Evolutionary conservation across 2,797 vertebrate species (phyloP).

Genomic region (Hydrolagus colliei): DNA sequence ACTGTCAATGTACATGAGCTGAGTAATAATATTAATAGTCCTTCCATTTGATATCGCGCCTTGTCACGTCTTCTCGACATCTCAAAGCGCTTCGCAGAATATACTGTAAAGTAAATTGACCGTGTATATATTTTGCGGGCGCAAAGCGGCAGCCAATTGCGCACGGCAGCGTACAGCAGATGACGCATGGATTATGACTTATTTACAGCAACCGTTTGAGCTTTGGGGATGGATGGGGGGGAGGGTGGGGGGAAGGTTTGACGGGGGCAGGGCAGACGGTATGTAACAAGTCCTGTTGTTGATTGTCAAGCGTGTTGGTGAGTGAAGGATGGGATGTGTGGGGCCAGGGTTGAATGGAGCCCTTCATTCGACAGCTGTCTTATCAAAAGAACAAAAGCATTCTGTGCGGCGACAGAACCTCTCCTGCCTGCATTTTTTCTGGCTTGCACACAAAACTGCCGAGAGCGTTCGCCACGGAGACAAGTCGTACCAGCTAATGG

Average conservation of each 20-base stretch:
- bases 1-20: no score
- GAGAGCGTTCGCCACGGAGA: background rate
- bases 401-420: background rate
- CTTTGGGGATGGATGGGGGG: background rate
- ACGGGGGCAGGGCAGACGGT: background rate
- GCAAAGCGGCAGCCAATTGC: background rate
- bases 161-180: background rate
- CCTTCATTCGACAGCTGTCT: background rate
- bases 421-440: background rate
- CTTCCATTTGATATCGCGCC: no score
- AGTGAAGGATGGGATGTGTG: background rate
- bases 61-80: no score
- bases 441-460: background rate
- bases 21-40: no score
- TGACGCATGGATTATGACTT: background rate
- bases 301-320: background rate
- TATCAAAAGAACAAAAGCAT: conserved; percentile 19
- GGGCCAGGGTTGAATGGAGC: background rate
- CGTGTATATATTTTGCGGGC: no score
- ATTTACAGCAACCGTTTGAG: background rate
- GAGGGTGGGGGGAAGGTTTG: background rate
- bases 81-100: no score
- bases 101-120: no score
- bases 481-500: background rate
- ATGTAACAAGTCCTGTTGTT: background rate